Percentiles rank a stretch among this genome's conserved stretches.
Evolutionary conservation across 2,113 vertebrate species (phyloP).

Genomic region (Pseudorectes ferrugineus): DNA sequence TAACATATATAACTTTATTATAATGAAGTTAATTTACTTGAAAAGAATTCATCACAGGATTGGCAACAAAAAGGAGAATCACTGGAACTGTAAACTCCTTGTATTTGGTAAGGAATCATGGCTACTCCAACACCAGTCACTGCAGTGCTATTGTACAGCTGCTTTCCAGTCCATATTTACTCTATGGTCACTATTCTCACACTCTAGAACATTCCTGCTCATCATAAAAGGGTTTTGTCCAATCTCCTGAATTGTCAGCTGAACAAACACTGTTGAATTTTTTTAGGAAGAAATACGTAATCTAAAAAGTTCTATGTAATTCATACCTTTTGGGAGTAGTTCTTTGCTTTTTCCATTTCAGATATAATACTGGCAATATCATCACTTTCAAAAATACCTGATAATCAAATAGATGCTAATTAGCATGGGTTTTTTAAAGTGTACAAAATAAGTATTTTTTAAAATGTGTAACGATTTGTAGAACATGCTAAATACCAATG

Average conservation of each 20-base stretch:
- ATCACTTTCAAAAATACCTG: conserved; percentile 80
- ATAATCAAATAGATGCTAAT: neutral
- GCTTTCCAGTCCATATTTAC: neutral
- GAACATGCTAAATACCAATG: neutral
- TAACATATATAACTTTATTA: neutral
- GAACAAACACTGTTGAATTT: neutral
- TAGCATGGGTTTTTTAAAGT: neutral
- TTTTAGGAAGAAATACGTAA: neutral
- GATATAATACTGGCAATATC: conserved; percentile 69
- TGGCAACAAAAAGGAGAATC: neutral
- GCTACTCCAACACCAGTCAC: neutral
- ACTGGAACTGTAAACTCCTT: neutral
- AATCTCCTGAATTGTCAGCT: neutral
- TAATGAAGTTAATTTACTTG: neutral
- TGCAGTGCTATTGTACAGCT: neutral
- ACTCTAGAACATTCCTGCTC: neutral
- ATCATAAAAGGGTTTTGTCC: neutral
- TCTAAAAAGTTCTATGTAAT: neutral
- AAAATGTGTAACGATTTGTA: neutral
- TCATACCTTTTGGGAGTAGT: conserved; percentile 78
- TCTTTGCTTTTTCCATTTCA: conserved; percentile 77
- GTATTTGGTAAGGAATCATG: neutral
- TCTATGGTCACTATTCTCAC: neutral
- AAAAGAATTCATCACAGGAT: neutral
- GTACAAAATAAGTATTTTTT: neutral